phyloP scores from a whole-genome alignment of 2,888 invertebrate species.

The Cabera pusaria region DNA sequence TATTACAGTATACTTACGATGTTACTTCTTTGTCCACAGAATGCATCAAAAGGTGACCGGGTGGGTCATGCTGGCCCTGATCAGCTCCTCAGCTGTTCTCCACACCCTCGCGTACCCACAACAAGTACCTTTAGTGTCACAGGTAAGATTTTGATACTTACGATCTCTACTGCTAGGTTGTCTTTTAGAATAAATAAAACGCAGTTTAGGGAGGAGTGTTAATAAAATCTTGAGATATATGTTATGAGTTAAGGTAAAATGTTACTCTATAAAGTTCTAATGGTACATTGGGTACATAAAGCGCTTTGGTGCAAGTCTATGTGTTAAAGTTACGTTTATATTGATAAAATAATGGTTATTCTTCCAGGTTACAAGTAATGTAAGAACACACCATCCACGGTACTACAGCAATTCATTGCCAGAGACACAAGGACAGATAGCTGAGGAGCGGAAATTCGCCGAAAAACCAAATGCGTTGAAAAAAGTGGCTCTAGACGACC shows the following conservation, averaged over 20 bases:
- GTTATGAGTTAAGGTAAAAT: too few relatives aligned
- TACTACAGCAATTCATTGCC: constrained; percentile 76
- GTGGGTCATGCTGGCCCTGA: constrained; percentile 87
- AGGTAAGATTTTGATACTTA: constrained; percentile 45
- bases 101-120: constrained; percentile 87
- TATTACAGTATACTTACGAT: constrained; percentile 36
- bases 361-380: constrained; percentile 75
- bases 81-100: constrained; percentile 86
- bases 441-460: constrained; percentile 90
- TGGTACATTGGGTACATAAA: too few relatives aligned
- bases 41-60: constrained; percentile 86
- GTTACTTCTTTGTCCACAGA: constrained; percentile 60
- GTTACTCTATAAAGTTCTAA: too few relatives aligned
- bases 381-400: constrained; percentile 72
- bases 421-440: constrained; percentile 58
- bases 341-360: too few relatives aligned
- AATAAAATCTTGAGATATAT: too few relatives aligned
- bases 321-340: too few relatives aligned
- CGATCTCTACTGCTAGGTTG: background rate
- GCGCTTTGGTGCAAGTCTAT: too few relatives aligned
- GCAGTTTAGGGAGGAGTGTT: too few relatives aligned
- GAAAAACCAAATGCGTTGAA: constrained; percentile 95
- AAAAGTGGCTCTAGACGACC: constrained; percentile 92
- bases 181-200: too few relatives aligned
- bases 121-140: constrained; percentile 71